Base-by-base conservation (phyloP, 2,113 vertebrate genomes). In the Hydrochoerus hydrochaeris region DNA sequence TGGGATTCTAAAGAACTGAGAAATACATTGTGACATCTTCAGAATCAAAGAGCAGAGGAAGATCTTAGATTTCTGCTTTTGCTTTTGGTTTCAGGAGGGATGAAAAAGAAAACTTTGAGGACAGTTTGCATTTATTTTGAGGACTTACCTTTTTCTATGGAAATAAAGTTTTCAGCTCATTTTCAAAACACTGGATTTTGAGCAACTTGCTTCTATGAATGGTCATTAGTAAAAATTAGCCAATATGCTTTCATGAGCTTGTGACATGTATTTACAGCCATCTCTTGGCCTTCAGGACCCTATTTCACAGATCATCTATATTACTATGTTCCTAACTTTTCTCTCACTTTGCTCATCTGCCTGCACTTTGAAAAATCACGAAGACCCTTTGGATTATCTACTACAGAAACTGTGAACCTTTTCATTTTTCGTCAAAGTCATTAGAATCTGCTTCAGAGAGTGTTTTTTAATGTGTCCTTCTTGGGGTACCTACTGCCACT, bases 71-170 rank as follows among this genome's bases (percentile, higher is more conserved):
- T 78, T 67, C 65, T 65, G 4, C 84, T 62, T 90, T 86, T 90
- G 7, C 35, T 91, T 87, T 93, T 69, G 22, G 22, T 67, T 90
- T 91, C 24, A 90, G 46, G 41, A 90, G 12, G 75, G 52, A 44
- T 82, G 58, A 73, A 71, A 38, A 8, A n/a, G 63, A 26, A n/a
- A 78, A 82, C 17, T 67, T 63, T 77, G 58, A 97, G 71, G 41
- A 73, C 9, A 83, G 4, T 86, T 87, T 95, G 90, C 44, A 77
- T 73, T 96, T 97, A 75, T 88, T 78, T 89, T 85, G 35, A n/a
- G 32, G 7, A 13, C 17, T 91, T 86, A 35, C 26, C 49, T 22
- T 41, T 54, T 85, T 81, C 49, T 58, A 85, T 93, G 82, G 46
- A 58, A 81, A 63, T 46, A 26, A 93, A 60, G 4, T 85, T 71